phyloP scores from a whole-genome alignment of 2,888 invertebrate species.

The Notodonta dromedarius region DNA sequence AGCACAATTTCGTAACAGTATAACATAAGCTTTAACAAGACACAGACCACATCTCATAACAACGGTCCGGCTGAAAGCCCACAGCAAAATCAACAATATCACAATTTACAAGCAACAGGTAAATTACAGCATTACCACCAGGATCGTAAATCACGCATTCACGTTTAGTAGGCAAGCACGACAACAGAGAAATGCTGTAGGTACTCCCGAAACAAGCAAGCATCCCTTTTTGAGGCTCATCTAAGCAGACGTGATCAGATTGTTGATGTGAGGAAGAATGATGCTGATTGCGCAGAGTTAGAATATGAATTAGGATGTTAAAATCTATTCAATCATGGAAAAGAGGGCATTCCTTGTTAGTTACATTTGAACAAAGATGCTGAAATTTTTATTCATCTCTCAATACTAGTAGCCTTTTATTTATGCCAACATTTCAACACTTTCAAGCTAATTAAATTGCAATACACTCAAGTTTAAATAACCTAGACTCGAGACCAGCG shows the following conservation, averaged over 20 bases:
- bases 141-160: slow-evolving; percentile 50
- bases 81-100: slow-evolving; percentile 45
- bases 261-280: slow-evolving; percentile 23
- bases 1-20: too few relatives aligned
- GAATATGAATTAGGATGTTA: slow-evolving; percentile 2
- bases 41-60: neutral
- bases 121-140: slow-evolving; percentile 49
- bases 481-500: slow-evolving; percentile 3
- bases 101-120: slow-evolving; percentile 51
- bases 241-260: slow-evolving; percentile 29
- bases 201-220: slow-evolving; percentile 41
- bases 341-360: neutral
- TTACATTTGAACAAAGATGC: neutral
- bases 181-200: slow-evolving; percentile 42
- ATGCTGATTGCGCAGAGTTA: slow-evolving; percentile 5
- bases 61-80: neutral
- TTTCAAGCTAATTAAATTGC: neutral
- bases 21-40: too few relatives aligned
- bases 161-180: slow-evolving; percentile 42
- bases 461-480: neutral
- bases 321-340: neutral
- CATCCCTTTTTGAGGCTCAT: slow-evolving; percentile 37
- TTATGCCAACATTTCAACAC: too few relatives aligned
- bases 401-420: too few relatives aligned
- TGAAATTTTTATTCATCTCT: too few relatives aligned